Evolutionary conservation across 2,797 vertebrate genomes (phyloP), one percentile per base, ranked within the genome.

Genomic region (Paramormyrops hopkinsi): DNA sequence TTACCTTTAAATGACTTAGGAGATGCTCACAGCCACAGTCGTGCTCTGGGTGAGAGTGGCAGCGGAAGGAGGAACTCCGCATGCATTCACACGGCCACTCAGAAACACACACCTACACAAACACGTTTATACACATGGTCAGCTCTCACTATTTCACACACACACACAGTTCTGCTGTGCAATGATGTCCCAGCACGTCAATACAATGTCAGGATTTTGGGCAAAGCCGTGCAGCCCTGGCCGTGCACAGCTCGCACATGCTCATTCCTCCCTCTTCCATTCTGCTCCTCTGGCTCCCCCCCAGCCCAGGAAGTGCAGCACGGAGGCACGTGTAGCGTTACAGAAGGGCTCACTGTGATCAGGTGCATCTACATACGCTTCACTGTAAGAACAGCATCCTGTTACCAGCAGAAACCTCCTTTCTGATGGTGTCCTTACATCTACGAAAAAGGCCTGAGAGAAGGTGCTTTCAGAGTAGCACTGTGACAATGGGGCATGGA

Each of bases 1-100:
- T 86, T 86, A 86, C 84, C 44, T 86, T 86, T 19, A 29, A 54
- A 25, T 86, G 50, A 86, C 25, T 86, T 54, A 53, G 48, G 48
- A 86, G 84, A 54, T 46, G 19, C 37, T 33, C 14, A 11, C 22
- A 25, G 29, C 9, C 51, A 89, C 29, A 83, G 22, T 44, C 5
- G 5, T 6, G 2, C 37, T 19, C 37, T 33, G 48, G 14, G 19
- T 50, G 33, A 11, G 41, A 88, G 51, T 37, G 88, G 29, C 41
- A 59, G 41, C 7, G 54, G 33, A 65, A 44, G 12, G 69, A 73
- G 69, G 3, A 76, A 37, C n/a, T n/a, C n/a, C n/a, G n/a, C n/a
- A n/a, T n/a, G n/a, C 29, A 17, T 73, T 37, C 33, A 7, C 29
- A 76, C 4, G 17, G 33, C 69, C 14, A 6, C 69, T 37, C 69